Evolutionary conservation across 2,113 vertebrate species (phyloP).

Genomic region (Progne subis): DNA sequence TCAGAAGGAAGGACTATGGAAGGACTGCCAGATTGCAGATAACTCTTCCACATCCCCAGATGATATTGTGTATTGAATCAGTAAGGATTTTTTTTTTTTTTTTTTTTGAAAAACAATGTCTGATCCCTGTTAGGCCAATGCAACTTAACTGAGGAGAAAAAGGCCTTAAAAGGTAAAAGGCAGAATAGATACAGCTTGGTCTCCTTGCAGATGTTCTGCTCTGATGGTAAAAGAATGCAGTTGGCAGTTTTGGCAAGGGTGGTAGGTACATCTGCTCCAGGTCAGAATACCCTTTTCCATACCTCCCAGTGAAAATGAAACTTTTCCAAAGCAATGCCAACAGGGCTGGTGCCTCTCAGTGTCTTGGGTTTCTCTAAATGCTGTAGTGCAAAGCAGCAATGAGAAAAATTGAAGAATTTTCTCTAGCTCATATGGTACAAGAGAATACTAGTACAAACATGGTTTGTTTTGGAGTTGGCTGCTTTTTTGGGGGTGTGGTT

Average conservation of each 20-base stretch:
- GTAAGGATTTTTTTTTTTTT: neutral
- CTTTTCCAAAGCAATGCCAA: neutral
- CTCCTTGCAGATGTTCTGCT: neutral
- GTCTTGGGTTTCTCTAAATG: neutral
- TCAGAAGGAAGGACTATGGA: neutral
- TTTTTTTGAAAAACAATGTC: neutral
- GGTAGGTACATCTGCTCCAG: neutral
- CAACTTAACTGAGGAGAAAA: neutral
- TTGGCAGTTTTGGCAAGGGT: neutral
- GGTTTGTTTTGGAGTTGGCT: neutral
- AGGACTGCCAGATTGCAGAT: neutral
- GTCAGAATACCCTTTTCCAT: neutral
- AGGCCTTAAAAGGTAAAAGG: neutral
- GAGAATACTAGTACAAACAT: neutral
- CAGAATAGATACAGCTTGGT: neutral
- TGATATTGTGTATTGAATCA: neutral
- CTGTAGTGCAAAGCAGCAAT: neutral
- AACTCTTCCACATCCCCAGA: accelerated
- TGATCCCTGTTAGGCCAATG: neutral
- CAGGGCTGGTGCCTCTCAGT: neutral
- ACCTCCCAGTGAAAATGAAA: neutral
- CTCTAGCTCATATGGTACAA: neutral
- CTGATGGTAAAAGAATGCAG: neutral
- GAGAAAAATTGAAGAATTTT: neutral
- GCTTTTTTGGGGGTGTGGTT: neutral